These are phyloP conservation scores for Eristalis arbustorum DNA, from an alignment of 2,888 invertebrate genomes.

Conservation along the genomic window DNA sequence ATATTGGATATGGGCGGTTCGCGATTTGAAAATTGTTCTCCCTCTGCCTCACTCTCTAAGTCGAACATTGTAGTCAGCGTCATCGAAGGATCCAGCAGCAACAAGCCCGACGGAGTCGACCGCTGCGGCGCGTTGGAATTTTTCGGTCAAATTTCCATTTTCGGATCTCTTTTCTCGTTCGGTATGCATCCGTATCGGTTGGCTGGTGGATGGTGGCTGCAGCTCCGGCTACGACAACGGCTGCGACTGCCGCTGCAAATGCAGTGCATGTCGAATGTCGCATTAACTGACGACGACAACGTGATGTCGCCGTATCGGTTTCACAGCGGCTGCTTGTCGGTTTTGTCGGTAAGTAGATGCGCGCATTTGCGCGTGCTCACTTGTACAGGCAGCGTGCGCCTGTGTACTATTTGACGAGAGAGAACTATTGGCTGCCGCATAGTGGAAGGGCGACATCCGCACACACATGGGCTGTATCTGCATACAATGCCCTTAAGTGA, in stretches of 20 bases:
- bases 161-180: slow-evolving; percentile 40
- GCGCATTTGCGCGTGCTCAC: not conserved
- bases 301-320: slow-evolving; percentile 21
- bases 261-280: slow-evolving; percentile 59
- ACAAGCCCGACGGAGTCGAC: not conserved
- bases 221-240: too few relatives aligned
- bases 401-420: not conserved
- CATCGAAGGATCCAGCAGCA: not conserved
- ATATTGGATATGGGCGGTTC: slow-evolving; percentile 68
- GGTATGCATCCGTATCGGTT: slow-evolving; percentile 27
- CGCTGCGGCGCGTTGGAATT: slow-evolving; percentile 41
- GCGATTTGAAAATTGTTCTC: slow-evolving; percentile 40
- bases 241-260: slow-evolving; percentile 6
- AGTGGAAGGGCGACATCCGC: not conserved
- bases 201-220: not conserved
- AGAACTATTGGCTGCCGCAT: not conserved
- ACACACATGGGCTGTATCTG: not conserved
- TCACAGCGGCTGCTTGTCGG: not conserved
- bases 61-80: slow-evolving; percentile 44
- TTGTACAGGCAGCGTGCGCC: not conserved
- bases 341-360: slow-evolving; percentile 12
- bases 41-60: not conserved
- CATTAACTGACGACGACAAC: slow-evolving; percentile 52
- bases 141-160: slow-evolving; percentile 68
- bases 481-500: not conserved